Conservation (phyloP, 2,113 vertebrate genomes). For the Hiodon alosoides region DNA sequence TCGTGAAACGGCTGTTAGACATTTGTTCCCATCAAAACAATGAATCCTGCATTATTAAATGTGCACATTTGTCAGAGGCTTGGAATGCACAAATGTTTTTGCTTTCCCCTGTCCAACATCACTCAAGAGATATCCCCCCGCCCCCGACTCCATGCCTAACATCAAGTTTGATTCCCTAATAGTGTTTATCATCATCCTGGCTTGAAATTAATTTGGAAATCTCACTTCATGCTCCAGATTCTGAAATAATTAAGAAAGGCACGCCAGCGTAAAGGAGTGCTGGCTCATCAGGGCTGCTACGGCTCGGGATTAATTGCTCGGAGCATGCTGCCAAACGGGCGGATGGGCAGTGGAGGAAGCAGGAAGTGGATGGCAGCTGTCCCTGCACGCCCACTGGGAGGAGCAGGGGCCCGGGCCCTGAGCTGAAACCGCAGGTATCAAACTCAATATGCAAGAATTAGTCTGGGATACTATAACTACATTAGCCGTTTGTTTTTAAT, state of each 20-base stretch:
- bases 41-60: too few relatives aligned
- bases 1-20: too few relatives aligned
- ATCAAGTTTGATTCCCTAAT: slow-evolving; percentile 23
- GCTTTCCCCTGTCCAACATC: background rate
- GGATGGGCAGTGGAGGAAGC: slow-evolving; percentile 1
- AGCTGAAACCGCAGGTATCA: slow-evolving; percentile 1
- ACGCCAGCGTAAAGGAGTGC: slow-evolving; percentile 8
- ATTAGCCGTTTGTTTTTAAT: background rate
- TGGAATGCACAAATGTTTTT: too few relatives aligned
- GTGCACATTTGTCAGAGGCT: too few relatives aligned
- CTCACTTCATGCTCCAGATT: slow-evolving; percentile 25
- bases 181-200: slow-evolving; percentile 28
- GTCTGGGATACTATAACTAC: background rate
- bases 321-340: slow-evolving; percentile 11
- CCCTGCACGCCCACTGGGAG: background rate
- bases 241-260: slow-evolving; percentile 28
- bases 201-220: slow-evolving; percentile 29
- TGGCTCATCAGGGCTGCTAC: slow-evolving; percentile 13
- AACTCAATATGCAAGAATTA: background rate
- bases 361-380: background rate
- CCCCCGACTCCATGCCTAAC: background rate
- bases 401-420: background rate
- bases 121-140: background rate
- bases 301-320: slow-evolving; percentile 18
- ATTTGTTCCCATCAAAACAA: too few relatives aligned